Evolutionary conservation across 2,113 vertebrate genomes (phyloP).

Genomic region (Dissostichus mawsoni): DNA sequence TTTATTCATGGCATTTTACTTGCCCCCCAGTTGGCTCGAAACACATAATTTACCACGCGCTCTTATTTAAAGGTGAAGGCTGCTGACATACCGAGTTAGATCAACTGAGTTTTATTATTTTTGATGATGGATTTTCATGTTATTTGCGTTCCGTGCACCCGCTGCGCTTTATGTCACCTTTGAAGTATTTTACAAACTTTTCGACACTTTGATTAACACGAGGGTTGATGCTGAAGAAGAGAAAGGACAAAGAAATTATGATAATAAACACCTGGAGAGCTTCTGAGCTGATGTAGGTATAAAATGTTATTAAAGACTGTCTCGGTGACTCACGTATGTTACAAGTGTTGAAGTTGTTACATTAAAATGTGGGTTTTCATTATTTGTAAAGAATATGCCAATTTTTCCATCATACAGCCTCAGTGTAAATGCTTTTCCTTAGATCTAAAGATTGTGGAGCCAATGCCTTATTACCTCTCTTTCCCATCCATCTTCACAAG

Average conservation of each 20-base stretch:
- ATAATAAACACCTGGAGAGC: slow-evolving; percentile 45
- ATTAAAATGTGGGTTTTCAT: slow-evolving; percentile 23
- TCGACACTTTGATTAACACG: slow-evolving; percentile 54
- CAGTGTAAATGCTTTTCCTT: background rate
- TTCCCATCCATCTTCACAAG: slow-evolving; percentile 16
- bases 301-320: slow-evolving; percentile 53
- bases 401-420: slow-evolving; percentile 10
- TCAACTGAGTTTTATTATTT: slow-evolving; percentile 55
- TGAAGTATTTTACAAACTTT: slow-evolving; percentile 65
- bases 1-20: slow-evolving; percentile 70
- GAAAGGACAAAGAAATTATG: slow-evolving; percentile 71
- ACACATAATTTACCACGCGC: slow-evolving; percentile 69
- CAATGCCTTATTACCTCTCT: slow-evolving; percentile 6
- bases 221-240: slow-evolving; percentile 35
- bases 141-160: slow-evolving; percentile 18
- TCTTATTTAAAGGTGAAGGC: slow-evolving; percentile 76
- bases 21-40: slow-evolving; percentile 55
- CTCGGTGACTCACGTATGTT: slow-evolving; percentile 24
- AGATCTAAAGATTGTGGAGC: slow-evolving; percentile 13
- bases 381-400: background rate
- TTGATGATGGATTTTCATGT: slow-evolving; percentile 39
- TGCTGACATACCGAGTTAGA: slow-evolving; percentile 63
- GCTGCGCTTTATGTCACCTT: slow-evolving; percentile 43
- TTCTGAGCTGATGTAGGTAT: background rate
- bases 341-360: slow-evolving; percentile 20